Conservation (phyloP, 2,888 invertebrate species). For the Euspilapteryx auroguttella region DNA sequence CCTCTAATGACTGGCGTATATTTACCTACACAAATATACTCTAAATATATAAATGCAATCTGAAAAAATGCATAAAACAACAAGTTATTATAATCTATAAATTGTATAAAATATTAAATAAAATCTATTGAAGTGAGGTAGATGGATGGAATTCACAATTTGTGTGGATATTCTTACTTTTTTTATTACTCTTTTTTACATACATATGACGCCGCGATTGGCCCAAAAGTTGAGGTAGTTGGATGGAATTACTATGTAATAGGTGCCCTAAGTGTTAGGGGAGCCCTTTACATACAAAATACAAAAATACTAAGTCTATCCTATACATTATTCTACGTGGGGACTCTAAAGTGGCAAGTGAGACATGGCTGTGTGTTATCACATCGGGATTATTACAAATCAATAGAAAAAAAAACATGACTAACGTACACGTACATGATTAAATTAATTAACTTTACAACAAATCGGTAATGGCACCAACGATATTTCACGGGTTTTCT, state of each 20-base stretch:
- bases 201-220: slow-evolving; percentile 42
- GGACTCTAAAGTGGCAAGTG: neutral
- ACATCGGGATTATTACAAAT: slow-evolving; percentile 14
- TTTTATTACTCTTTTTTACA: slow-evolving; percentile 22
- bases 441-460: slow-evolving; percentile 30
- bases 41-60: slow-evolving; percentile 60
- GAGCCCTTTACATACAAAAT: slow-evolving; percentile 41
- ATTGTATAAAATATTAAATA: slow-evolving; percentile 63
- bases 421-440: neutral
- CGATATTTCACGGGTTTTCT: slow-evolving; percentile 58
- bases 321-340: slow-evolving; percentile 15
- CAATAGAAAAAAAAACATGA: neutral
- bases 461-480: slow-evolving; percentile 52
- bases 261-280: slow-evolving; percentile 36
- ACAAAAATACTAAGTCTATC: slow-evolving; percentile 49
- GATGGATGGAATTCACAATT: slow-evolving; percentile 72
- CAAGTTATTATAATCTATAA: slow-evolving; percentile 56
- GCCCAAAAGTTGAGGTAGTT: slow-evolving; percentile 62
- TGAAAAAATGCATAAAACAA: slow-evolving; percentile 63
- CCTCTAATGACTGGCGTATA: slow-evolving; percentile 52
- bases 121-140: slow-evolving; percentile 70
- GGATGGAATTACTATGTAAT: slow-evolving; percentile 61
- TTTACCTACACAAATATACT: slow-evolving; percentile 53
- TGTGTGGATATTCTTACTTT: slow-evolving; percentile 44
- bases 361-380: slow-evolving; percentile 7